Base-by-base conservation (phyloP, 2,797 vertebrate genomes). In the Pangasius djambal region DNA sequence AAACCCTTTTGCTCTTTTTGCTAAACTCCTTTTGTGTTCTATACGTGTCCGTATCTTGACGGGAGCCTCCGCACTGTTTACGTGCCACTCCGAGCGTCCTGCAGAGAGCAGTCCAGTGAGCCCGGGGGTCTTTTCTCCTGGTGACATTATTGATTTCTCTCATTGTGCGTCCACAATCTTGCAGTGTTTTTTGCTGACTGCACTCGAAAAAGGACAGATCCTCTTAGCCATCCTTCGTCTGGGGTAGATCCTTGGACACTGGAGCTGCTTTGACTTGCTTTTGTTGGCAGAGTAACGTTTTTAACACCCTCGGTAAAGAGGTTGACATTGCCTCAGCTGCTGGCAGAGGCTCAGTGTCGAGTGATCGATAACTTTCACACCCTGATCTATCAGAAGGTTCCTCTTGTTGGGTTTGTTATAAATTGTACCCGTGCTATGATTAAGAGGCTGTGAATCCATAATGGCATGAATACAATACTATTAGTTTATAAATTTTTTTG, bases 301-400 rank as follows among this genome's bases (percentile, higher is more conserved):
- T 87, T 72, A 90, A 92, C 75, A 89, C 89, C 91, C 88, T 90
- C n/a, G 70, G 90, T 85, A 90, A 77, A 92, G 92, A 92, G 91
- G 92, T 90, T 92, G 91, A 93, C 93, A 90, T 91, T 90, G 90
- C 90, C 48, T 50, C 87, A 40, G 88, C 94, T 89, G 91, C 87
- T 69, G 88, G 89, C 75, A 57, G 78, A 89, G 34, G 18, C 90
- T 89, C 82, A 75, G 91, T 88, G 92, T 92, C 92, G 90, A 63
- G 91, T 94, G 95, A 96, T 95, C 94, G 94, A 96, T 95, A 63
- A 86, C 40, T 75, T 88, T 88, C 28, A 18, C 2, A 72, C 79
- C 48, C 44, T 89, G 87, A 70, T 86, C 87, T 78, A 89, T 89
- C 84, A 91, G 87, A 92, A 89, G 86, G 87, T 92, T 91, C 92